Percentiles rank a stretch among this genome's conserved stretches.
Evolutionary conservation across 2,888 invertebrate genomes (phyloP).

Genomic region (Plebejus anna): DNA sequence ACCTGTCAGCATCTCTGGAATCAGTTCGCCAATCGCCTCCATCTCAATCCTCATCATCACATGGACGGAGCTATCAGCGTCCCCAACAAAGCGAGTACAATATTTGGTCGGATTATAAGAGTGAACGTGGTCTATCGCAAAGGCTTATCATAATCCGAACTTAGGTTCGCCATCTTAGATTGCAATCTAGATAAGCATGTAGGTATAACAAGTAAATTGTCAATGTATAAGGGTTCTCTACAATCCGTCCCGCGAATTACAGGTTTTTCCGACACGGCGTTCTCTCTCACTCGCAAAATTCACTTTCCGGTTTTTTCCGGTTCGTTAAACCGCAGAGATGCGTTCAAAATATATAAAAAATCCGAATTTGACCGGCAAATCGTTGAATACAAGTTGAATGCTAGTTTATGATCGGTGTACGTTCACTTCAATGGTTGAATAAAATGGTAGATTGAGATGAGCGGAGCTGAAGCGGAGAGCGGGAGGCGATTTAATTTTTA

Average conservation of each 20-base stretch:
- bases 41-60: too few species aligned
- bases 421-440: background rate
- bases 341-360: constrained; percentile 27
- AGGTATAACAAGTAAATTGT: too few species aligned
- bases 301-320: constrained; percentile 19
- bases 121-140: too few species aligned
- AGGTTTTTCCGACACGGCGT: constrained; percentile 15
- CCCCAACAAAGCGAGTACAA: too few species aligned
- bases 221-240: background rate
- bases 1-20: too few species aligned
- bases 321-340: constrained; percentile 28
- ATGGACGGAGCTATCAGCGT: too few species aligned
- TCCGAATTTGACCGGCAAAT: constrained; percentile 19
- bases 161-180: too few species aligned
- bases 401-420: constrained; percentile 12
- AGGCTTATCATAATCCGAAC: too few species aligned
- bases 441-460: background rate
- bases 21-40: too few species aligned
- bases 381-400: constrained; percentile 15
- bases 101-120: too few species aligned
- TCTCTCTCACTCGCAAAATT: constrained; percentile 6
- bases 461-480: background rate
- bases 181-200: too few species aligned
- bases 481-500: background rate
- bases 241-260: background rate